These are phyloP conservation scores for Druon quercuslanigerum DNA, from an alignment of 1,140 invertebrate species.

Conservation along the genomic window DNA sequence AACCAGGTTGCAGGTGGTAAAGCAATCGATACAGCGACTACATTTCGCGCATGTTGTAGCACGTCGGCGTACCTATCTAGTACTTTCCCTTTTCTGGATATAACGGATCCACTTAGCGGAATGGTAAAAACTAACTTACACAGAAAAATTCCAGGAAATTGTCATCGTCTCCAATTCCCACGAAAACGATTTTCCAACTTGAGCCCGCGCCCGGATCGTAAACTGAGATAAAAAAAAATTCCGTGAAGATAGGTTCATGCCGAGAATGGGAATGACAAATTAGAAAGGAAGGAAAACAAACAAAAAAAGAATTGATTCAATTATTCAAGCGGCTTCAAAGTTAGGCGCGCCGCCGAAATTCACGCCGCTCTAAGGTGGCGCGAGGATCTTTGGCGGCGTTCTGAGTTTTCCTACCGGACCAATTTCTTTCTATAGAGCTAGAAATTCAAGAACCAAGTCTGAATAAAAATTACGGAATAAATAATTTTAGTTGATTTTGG, in stretches of 20 bases:
- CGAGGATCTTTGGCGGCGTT: too few species aligned
- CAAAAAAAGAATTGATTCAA: too few species aligned
- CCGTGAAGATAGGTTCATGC: not conserved
- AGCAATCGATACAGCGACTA: constrained; percentile 29
- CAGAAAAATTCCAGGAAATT: not conserved
- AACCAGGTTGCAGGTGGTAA: constrained; percentile 30
- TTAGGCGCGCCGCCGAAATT: too few species aligned
- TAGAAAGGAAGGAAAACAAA: not conserved
- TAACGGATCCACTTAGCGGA: not conserved
- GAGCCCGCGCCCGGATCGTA: not conserved
- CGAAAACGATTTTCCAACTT: constrained; percentile 8
- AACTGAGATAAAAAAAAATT: not conserved
- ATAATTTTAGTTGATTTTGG: not conserved
- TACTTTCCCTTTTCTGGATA: constrained; percentile 18
- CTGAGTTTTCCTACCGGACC: too few species aligned
- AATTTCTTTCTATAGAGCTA: too few species aligned
- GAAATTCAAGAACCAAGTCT: too few species aligned
- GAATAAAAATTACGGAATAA: not conserved
- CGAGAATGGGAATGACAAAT: not conserved
- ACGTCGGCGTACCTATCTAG: constrained; percentile 11
- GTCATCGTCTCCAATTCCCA: not conserved
- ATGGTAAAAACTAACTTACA: not conserved
- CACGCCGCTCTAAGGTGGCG: too few species aligned
- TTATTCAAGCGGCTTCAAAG: too few species aligned
- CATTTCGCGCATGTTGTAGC: constrained; percentile 31